Evolutionary conservation across 1,140 invertebrate species (phyloP), one percentile per base, ranked within the genome.

Genomic region (Uloborus diversus): DNA sequence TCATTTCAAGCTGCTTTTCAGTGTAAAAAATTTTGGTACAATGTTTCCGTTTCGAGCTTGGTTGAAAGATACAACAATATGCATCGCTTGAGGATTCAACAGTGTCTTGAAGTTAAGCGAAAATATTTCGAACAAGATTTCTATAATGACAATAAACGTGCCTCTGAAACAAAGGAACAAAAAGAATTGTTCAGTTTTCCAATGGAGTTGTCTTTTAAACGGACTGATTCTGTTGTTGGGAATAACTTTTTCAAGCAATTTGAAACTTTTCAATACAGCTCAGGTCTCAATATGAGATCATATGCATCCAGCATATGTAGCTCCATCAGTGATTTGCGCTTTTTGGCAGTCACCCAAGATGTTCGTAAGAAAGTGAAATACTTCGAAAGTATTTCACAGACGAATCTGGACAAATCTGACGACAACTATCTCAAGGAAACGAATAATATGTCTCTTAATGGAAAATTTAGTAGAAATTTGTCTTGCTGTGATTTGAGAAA

Each of bases 21-120:
- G 9, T 79, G 61, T 61, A 61, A 47, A 61, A 68, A 47, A 25
- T 28, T 68, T 3, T 7, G 65, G 47, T 69, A 69, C 51, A 47
- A 23, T n/a, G 65, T 56, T 3, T 79, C 76, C 11, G 76, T 79
- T 68, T 79, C 76, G 11, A 79, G 49, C 49, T 59, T 79, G 9
- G 65, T 79, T 23, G 33, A 69, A n/a, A 68, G 57, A 9, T 79
- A 69, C 27, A 69, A 79, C 30, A 79, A 42, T 23, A 59, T 79
- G 28, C 27, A 66, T 17, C 53, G 23, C 27, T 35, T 76, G 17
- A 25, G 37, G 17, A 17, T 42, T 42, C 37, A 42, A 17, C 37
- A 42, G 37, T 17, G 17, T 42, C 9, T 42, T 42, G 37, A 42
- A 42, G 37, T 42, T 42, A 9, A 42, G 9, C 17, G 37, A 17